phyloP scores from a whole-genome alignment of 2,797 vertebrate species.

The Cheracebus regulus region DNA sequence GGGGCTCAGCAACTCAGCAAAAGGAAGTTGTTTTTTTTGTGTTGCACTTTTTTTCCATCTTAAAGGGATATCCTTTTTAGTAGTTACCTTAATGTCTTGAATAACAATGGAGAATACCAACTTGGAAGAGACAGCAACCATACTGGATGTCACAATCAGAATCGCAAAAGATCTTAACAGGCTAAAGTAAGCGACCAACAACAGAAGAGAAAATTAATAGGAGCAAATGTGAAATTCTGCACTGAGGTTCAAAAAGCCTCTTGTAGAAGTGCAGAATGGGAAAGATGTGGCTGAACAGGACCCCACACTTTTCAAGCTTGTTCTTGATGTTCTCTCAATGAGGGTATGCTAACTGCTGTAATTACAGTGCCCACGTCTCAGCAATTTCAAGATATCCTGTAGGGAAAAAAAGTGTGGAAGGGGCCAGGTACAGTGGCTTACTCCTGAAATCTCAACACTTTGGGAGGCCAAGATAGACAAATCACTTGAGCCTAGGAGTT shows the following conservation, averaged over 20 bases:
- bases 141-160: neutral
- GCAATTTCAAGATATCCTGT: neutral
- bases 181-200: neutral
- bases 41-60: neutral
- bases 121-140: neutral
- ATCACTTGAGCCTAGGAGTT: neutral
- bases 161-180: neutral
- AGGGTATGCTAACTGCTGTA: neutral
- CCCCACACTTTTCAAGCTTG: neutral
- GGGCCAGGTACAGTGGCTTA: neutral
- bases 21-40: constrained; percentile 4
- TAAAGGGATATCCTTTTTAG: constrained; percentile 24
- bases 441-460: neutral
- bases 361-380: neutral
- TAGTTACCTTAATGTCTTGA: neutral
- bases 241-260: neutral
- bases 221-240: neutral
- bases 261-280: neutral
- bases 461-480: neutral
- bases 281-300: neutral
- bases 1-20: neutral
- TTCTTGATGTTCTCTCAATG: neutral
- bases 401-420: neutral
- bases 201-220: neutral
- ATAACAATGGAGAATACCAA: neutral